Evolutionary conservation across 2,797 vertebrate species (phyloP).

Genomic region (Hypotaenidia okinawae): DNA sequence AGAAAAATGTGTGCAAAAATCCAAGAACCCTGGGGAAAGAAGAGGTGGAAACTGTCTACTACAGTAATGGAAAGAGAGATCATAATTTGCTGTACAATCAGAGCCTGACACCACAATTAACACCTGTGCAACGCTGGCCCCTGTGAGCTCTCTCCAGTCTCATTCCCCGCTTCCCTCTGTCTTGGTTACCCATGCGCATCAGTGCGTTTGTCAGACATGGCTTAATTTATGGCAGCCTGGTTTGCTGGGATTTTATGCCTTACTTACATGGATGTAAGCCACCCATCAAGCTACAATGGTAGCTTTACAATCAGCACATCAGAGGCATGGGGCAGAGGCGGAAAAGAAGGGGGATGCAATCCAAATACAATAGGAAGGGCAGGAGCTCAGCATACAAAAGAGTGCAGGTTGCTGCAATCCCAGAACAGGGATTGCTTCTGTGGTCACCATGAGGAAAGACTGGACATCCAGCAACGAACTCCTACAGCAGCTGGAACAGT

Average conservation of each 20-base stretch:
- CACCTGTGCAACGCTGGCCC: background rate
- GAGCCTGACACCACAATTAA: background rate
- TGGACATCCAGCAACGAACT: fast-evolving
- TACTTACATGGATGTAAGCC: background rate
- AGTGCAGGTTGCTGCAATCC: background rate
- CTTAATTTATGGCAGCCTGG: background rate
- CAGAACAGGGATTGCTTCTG: background rate
- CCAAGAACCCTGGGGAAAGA: background rate
- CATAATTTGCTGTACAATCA: background rate
- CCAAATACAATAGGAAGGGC: background rate
- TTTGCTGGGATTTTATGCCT: background rate
- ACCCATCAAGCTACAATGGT: background rate
- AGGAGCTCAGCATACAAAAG: background rate
- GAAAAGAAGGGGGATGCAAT: background rate
- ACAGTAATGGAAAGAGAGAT: background rate
- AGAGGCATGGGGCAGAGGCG: background rate
- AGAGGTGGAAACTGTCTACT: background rate
- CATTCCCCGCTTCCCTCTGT: background rate
- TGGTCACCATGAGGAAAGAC: background rate
- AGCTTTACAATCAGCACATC: background rate
- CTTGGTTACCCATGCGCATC: background rate
- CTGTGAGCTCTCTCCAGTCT: background rate
- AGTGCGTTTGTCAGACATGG: background rate
- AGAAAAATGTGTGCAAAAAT: background rate
- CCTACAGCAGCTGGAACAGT: background rate